Conservation (phyloP, 2,113 vertebrate species). For the Mormyrus lacerda region DNA sequence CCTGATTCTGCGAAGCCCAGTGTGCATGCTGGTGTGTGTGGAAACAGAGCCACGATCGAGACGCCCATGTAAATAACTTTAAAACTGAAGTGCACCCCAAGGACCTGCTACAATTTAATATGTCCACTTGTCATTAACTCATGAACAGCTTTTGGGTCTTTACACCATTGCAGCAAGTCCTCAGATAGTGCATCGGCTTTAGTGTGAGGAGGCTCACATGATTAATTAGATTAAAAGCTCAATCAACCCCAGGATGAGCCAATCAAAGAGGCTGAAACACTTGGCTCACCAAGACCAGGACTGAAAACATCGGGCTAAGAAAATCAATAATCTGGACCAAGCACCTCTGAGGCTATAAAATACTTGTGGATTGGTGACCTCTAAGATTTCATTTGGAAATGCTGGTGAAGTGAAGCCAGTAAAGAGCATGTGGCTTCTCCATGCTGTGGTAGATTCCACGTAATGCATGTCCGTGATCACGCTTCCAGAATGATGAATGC, state of each 20-base stretch:
- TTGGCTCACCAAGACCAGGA: neutral
- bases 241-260: neutral
- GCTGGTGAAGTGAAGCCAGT: neutral
- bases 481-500: neutral
- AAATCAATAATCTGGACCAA: neutral
- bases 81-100: neutral
- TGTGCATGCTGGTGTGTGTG: neutral
- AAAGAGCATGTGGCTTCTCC: neutral
- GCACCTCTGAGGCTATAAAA: neutral
- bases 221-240: neutral
- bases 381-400: neutral
- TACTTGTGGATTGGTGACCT: constrained; percentile 5
- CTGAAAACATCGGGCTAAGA: neutral
- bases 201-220: neutral
- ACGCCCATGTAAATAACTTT: neutral
- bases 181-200: neutral
- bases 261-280: neutral
- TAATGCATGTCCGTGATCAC: neutral
- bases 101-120: neutral
- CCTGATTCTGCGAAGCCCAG: neutral
- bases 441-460: neutral
- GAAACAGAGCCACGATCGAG: neutral
- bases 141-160: neutral
- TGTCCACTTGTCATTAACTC: neutral
- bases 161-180: neutral